These are phyloP conservation scores for Sebastes variabilis DNA, from an alignment of 2,797 vertebrate genomes.

Conservation along the genomic window DNA sequence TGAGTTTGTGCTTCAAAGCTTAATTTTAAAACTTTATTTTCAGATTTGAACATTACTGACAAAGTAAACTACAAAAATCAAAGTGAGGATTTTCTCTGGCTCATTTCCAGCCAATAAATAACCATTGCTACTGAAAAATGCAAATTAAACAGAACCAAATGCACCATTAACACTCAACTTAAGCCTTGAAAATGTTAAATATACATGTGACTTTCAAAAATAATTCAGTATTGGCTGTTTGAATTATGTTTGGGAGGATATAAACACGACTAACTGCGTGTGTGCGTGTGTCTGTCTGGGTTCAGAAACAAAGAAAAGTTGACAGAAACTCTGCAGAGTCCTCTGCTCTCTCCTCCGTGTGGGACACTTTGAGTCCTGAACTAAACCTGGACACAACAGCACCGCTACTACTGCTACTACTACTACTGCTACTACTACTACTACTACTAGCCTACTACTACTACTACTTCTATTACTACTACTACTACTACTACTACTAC, in stretches of 20 bases:
- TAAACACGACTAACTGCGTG: neutral
- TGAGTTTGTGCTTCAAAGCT: neutral
- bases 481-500: too few relatives aligned
- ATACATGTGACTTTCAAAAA: neutral
- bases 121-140: neutral
- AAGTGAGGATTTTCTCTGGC: neutral
- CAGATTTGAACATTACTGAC: neutral
- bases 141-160: neutral
- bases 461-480: too few relatives aligned
- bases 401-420: neutral
- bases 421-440: too few relatives aligned
- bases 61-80: neutral
- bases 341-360: neutral
- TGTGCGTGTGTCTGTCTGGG: neutral
- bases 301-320: neutral
- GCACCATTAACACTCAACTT: neutral
- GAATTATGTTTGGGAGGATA: neutral
- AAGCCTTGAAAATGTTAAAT: neutral
- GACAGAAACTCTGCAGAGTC: neutral
- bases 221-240: neutral
- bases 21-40: neutral
- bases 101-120: neutral
- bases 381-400: neutral
- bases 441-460: too few relatives aligned
- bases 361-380: constrained; percentile 1